Percentiles rank a stretch among this genome's conserved stretches.
phyloP scores from a whole-genome alignment of 37 sponge, comb jelly and placozoan genomes.

The Cladorhizidae sp. region DNA sequence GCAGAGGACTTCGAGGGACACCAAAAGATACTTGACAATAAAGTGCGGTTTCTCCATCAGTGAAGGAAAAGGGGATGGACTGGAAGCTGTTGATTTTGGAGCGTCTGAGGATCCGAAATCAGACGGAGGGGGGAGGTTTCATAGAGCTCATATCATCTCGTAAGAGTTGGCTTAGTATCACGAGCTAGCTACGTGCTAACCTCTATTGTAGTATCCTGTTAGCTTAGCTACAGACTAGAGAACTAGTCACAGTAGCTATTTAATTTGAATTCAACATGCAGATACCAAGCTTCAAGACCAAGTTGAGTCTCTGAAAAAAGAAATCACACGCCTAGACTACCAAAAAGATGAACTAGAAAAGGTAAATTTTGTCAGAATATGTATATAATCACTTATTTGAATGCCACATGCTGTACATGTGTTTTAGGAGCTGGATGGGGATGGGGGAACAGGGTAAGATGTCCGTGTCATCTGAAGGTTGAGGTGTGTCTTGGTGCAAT shows the following conservation, averaged over 20 bases:
- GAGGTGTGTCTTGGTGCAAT: too few relatives aligned
- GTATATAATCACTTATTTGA: background rate
- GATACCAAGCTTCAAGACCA: conserved; percentile 57
- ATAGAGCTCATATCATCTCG: conserved; percentile 51
- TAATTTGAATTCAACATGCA: conserved; percentile 2
- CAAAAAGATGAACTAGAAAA: conserved; percentile 53
- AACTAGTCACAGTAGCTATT: background rate
- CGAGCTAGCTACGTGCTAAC: background rate
- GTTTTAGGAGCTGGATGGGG: conserved; percentile 12
- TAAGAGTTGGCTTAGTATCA: background rate
- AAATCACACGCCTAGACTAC: conserved; percentile 45
- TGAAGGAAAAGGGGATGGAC: background rate
- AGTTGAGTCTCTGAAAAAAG: conserved; percentile 26
- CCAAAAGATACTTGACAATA: too few relatives aligned
- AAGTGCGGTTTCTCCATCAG: too few relatives aligned
- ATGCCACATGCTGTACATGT: background rate
- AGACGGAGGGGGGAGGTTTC: conserved; percentile 43
- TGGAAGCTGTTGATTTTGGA: conserved; percentile 57
- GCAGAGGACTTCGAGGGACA: too few relatives aligned
- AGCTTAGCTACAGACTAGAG: too few relatives aligned
- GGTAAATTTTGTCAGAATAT: background rate
- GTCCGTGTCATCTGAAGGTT: background rate
- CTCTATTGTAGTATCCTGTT: too few relatives aligned
- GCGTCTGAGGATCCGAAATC: conserved; percentile 32
- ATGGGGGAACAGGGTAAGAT: background rate